A percentile compares a stretch with the other conserved stretches of the same genome.
These are phyloP conservation scores for Lordiphosa stackelbergi DNA, from an alignment of 1,140 invertebrate genomes.

Conservation along the genomic window DNA sequence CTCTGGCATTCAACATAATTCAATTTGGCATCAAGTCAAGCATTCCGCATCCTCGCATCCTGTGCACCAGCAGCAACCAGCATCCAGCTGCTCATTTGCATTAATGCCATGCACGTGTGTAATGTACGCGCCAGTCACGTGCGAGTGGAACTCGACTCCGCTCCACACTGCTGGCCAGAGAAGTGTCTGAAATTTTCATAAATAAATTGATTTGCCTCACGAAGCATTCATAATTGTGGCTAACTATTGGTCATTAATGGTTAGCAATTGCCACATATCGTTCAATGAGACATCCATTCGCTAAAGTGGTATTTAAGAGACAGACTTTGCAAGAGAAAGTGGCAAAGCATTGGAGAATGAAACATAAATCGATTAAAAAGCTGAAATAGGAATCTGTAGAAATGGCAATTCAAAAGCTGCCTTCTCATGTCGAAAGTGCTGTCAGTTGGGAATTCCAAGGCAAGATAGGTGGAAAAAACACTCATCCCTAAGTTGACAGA, in stretches of 20 bases:
- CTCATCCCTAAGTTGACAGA: no score
- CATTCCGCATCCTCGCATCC: slow-evolving; percentile 28
- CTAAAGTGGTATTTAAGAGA: no score
- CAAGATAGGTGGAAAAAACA: no score
- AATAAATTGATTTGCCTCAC: slow-evolving; percentile 54
- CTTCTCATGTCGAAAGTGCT: no score
- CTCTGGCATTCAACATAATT: slow-evolving; percentile 68
- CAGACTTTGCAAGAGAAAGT: no score
- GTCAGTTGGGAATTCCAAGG: no score
- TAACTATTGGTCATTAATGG: slow-evolving; percentile 27
- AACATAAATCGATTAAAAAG: no score
- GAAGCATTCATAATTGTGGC: slow-evolving; percentile 47
- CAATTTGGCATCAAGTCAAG: slow-evolving; percentile 66
- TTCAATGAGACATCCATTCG: no score
- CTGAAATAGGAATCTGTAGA: no score
- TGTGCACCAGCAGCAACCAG: slow-evolving; percentile 5
- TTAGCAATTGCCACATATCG: no score
- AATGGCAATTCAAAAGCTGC: no score
- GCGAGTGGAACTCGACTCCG: slow-evolving; percentile 1
- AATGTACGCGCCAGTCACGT: neutral
- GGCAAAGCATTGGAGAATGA: no score
- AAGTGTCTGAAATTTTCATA: slow-evolving; percentile 46
- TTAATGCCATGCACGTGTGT: slow-evolving; percentile 61
- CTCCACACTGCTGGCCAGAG: neutral
- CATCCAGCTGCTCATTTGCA: slow-evolving; percentile 52